phyloP scores from a whole-genome alignment of 2,113 vertebrate species.

The Eulemur macaco region DNA sequence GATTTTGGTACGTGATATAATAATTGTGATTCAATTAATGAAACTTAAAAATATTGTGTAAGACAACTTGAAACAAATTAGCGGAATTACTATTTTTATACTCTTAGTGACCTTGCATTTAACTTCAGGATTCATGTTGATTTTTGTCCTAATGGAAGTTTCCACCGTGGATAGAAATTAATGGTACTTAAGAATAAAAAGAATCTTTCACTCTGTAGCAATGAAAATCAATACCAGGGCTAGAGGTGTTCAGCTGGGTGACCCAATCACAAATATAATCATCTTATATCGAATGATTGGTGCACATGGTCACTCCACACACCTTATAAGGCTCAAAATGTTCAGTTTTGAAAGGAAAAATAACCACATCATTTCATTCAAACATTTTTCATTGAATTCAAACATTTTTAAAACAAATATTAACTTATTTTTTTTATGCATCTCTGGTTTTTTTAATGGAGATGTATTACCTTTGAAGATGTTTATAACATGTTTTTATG shows the following conservation, averaged over 20 bases:
- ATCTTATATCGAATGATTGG: background rate
- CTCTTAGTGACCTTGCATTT: background rate
- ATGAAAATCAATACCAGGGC: background rate
- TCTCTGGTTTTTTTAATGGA: background rate
- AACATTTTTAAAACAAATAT: background rate
- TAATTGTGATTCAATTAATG: background rate
- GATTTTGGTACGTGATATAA: background rate
- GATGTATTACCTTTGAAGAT: background rate
- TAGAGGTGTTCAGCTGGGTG: background rate
- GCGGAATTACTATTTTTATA: slow-evolving; percentile 1
- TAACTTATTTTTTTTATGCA: background rate
- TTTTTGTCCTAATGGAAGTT: slow-evolving; percentile 20
- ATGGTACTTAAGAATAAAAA: background rate
- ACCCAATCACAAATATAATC: background rate
- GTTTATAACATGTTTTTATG: background rate
- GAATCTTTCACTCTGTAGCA: background rate
- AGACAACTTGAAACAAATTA: background rate
- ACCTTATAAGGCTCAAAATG: background rate
- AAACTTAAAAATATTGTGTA: background rate
- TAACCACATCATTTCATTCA: background rate
- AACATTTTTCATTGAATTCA: background rate
- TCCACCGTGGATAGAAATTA: background rate
- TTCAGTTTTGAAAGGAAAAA: background rate
- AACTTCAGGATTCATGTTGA: background rate
- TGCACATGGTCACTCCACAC: background rate